Conservation (phyloP, 2,797 vertebrate genomes). For the Fundulus diaphanus region DNA sequence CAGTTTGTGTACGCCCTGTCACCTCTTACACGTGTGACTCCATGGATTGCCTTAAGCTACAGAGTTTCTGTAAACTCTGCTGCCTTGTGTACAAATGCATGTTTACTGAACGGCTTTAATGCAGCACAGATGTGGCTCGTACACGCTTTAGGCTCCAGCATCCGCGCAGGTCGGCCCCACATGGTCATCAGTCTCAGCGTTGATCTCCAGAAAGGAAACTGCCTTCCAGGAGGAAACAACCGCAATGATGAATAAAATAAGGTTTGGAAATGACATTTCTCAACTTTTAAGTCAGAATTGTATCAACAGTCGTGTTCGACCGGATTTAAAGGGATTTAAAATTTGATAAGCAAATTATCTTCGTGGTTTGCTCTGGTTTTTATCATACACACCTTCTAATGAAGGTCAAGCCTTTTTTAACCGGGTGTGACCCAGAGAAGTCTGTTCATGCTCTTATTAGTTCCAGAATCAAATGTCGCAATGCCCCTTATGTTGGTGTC, state of each 20-base stretch:
- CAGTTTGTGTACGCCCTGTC: conserved; percentile 23
- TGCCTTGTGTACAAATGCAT: not conserved
- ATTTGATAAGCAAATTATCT: too few species aligned
- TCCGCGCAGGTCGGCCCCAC: not conserved
- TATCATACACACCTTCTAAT: too few species aligned
- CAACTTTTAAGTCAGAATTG: not conserved
- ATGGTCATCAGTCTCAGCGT: not conserved
- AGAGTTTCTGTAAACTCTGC: conserved; percentile 30
- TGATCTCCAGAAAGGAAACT: not conserved
- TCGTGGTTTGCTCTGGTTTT: too few species aligned
- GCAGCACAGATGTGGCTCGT: conserved; percentile 23
- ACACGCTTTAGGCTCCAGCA: not conserved
- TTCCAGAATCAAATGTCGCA: too few species aligned
- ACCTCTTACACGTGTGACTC: conserved; percentile 14
- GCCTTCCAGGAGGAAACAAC: not conserved
- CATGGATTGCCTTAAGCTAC: conserved; percentile 11
- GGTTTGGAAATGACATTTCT: not conserved
- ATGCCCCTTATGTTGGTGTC: too few species aligned
- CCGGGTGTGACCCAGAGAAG: too few species aligned
- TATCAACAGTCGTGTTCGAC: too few species aligned
- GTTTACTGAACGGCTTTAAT: conserved; percentile 55
- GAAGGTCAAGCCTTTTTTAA: too few species aligned
- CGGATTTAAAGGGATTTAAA: too few species aligned
- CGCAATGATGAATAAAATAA: not conserved
- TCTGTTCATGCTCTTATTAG: too few species aligned